Conservation (phyloP, 2,113 vertebrate species). For the Symphodus melops region DNA sequence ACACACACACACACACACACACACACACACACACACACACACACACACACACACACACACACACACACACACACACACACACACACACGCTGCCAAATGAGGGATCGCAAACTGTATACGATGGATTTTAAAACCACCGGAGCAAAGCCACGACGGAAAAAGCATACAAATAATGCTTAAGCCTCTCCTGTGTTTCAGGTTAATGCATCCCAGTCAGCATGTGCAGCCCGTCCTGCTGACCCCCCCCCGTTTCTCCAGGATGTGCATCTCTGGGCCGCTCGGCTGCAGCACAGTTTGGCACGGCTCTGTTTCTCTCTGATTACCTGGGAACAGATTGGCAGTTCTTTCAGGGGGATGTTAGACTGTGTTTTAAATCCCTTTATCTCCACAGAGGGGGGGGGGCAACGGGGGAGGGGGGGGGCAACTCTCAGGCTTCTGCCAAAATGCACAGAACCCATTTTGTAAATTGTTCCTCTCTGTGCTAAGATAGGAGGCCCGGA, state of each 20-base stretch:
- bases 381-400: constrained; percentile 62
- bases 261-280: constrained; percentile 50
- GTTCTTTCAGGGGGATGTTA: constrained; percentile 73
- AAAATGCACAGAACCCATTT: constrained; percentile 63
- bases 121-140: constrained; percentile 65
- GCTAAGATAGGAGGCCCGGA: constrained; percentile 45
- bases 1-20: constrained; percentile 47
- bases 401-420: constrained; percentile 32
- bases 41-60: constrained; percentile 47
- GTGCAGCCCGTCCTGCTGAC: constrained; percentile 21
- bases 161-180: constrained; percentile 47
- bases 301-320: constrained; percentile 71
- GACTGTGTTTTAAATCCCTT: constrained; percentile 73
- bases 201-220: constrained; percentile 51
- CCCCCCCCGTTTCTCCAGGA: constrained; percentile 49
- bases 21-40: constrained; percentile 46
- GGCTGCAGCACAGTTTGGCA: constrained; percentile 45
- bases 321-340: constrained; percentile 81
- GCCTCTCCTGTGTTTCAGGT: constrained; percentile 41
- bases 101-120: constrained; percentile 64
- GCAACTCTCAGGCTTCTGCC: constrained; percentile 59
- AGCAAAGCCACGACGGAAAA: constrained; percentile 42
- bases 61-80: constrained; percentile 47
- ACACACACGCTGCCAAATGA: constrained; percentile 50
- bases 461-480: constrained; percentile 69